phyloP scores from a whole-genome alignment of 1,140 invertebrate genomes.

The Dinothrombium tinctorium region DNA sequence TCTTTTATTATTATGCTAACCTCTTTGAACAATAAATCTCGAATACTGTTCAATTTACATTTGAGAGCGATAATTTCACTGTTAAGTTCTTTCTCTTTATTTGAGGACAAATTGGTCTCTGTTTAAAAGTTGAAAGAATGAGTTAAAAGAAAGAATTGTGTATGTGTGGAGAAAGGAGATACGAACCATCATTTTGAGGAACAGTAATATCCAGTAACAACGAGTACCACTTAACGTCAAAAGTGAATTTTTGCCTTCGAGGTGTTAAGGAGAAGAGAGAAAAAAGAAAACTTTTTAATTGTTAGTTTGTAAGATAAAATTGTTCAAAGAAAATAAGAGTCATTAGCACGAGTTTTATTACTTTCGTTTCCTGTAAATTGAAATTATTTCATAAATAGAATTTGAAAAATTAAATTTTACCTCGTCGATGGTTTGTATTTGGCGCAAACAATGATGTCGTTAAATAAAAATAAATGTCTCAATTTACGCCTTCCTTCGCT shows the following conservation, averaged over 20 bases:
- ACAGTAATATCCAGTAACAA: slow-evolving; percentile 40
- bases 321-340: too few species aligned
- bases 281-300: too few species aligned
- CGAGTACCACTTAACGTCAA: slow-evolving; percentile 75
- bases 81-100: slow-evolving; percentile 6
- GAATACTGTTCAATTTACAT: slow-evolving; percentile 55
- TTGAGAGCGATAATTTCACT: slow-evolving; percentile 54
- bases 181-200: not conserved
- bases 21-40: slow-evolving; percentile 53
- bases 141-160: not conserved
- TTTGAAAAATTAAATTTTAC: too few species aligned
- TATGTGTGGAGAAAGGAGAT: not conserved
- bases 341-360: too few species aligned
- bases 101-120: not conserved
- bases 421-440: slow-evolving; percentile 48
- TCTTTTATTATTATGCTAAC: slow-evolving; percentile 21
- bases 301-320: too few species aligned
- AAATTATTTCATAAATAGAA: too few species aligned
- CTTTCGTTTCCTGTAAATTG: too few species aligned
- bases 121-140: not conserved
- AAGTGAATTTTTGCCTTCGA: slow-evolving; percentile 58
- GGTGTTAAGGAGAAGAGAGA: slow-evolving; percentile 4
- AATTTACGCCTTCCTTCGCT: slow-evolving; percentile 58
- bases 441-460: slow-evolving; percentile 79
- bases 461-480: slow-evolving; percentile 75